phyloP scores from a whole-genome alignment of 1,140 invertebrate genomes.

The Anoplolepis gracilipes region DNA sequence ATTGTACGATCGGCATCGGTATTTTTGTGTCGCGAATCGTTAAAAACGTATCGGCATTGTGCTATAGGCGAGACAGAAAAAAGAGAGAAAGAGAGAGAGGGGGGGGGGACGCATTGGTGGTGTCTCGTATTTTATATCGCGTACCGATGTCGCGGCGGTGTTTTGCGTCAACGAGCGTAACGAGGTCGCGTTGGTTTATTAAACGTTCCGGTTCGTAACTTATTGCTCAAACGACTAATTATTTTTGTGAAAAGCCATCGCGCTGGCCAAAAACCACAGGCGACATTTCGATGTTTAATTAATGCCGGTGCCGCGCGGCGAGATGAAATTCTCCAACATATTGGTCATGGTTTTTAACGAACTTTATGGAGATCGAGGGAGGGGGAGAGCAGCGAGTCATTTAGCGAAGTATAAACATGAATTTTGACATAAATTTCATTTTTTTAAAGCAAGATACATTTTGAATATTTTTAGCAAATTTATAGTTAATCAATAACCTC shows the following conservation, averaged over 20 bases:
- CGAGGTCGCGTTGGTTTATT: slow-evolving; percentile 63
- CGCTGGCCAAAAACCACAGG: slow-evolving; percentile 25
- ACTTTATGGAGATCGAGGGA: background rate
- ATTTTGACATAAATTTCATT: background rate
- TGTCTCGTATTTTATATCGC: slow-evolving; percentile 40
- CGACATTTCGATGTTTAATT: slow-evolving; percentile 62
- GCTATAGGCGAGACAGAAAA: slow-evolving; percentile 48
- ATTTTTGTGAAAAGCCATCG: slow-evolving; percentile 62
- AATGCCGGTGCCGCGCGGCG: slow-evolving; percentile 7
- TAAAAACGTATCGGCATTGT: slow-evolving; percentile 67
- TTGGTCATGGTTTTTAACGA: slow-evolving; percentile 31
- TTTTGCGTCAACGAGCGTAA: slow-evolving; percentile 50
- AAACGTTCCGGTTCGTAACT: slow-evolving; percentile 62
- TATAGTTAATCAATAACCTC: background rate
- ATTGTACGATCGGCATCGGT: slow-evolving; percentile 51
- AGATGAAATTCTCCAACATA: slow-evolving; percentile 15
- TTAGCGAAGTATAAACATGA: background rate
- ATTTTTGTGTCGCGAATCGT: slow-evolving; percentile 62
- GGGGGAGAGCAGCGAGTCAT: background rate
- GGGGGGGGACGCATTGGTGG: background rate
- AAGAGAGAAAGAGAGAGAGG: background rate
- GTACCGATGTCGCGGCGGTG: slow-evolving; percentile 37
- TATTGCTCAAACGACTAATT: slow-evolving; percentile 64
- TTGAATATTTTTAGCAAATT: background rate
- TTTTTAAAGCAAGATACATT: background rate